Evolutionary conservation across 1,140 invertebrate species (phyloP).

Genomic region (Heliconius nattereri): DNA sequence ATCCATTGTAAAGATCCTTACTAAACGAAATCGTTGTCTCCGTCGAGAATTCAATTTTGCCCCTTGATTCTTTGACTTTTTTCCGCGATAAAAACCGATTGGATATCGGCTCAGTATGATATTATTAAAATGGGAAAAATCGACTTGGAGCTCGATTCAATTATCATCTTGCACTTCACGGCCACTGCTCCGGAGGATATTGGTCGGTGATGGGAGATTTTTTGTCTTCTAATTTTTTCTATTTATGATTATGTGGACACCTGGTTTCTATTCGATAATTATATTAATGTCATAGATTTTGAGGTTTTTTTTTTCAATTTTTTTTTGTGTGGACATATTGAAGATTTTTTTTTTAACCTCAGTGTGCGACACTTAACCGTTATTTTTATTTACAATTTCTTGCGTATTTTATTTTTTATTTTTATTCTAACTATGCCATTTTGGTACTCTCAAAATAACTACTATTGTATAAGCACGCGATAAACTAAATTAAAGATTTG

Average conservation of each 20-base stretch:
- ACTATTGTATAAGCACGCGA: too few relatives aligned
- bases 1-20: conserved; percentile 31
- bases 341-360: too few relatives aligned
- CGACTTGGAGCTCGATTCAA: conserved; percentile 33
- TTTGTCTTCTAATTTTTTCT: not conserved
- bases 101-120: conserved; percentile 43
- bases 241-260: not conserved
- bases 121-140: conserved; percentile 43
- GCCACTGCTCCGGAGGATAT: conserved; percentile 18
- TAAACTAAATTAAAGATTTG: too few relatives aligned
- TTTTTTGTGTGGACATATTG: too few relatives aligned
- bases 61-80: conserved; percentile 42
- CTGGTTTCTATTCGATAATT: not conserved
- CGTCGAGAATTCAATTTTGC: conserved; percentile 44
- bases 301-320: too few relatives aligned
- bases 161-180: conserved; percentile 38
- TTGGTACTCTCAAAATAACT: too few relatives aligned
- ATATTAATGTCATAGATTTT: not conserved
- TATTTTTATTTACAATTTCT: not conserved
- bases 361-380: too few relatives aligned
- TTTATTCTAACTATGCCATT: too few relatives aligned
- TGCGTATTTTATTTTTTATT: too few relatives aligned
- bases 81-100: conserved; percentile 41
- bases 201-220: not conserved
- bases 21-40: conserved; percentile 37